phyloP scores from a whole-genome alignment of 2,113 vertebrate genomes.

The Apaloderma vittatum region DNA sequence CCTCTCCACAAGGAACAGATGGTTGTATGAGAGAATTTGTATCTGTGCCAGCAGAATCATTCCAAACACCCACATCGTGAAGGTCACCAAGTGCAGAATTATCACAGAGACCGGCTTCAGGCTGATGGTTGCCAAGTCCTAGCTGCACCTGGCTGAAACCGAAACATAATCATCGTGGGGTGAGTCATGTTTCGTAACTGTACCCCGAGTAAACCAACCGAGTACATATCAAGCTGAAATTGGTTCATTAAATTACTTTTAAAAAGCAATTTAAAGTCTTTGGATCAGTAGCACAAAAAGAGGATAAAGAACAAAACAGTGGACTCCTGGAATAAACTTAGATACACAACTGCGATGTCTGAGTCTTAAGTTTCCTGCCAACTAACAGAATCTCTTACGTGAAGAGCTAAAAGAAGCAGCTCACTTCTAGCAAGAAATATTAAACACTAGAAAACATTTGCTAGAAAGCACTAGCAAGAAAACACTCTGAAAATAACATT shows the following conservation, averaged over 20 bases:
- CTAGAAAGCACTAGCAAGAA: not conserved
- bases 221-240: conserved; percentile 25
- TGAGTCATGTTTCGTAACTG: conserved; percentile 45
- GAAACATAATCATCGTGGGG: conserved; percentile 34
- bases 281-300: conserved; percentile 8
- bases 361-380: conserved; percentile 23
- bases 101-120: conserved; percentile 33
- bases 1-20: conserved; percentile 54
- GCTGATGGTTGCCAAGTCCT: conserved; percentile 36
- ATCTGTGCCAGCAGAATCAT: conserved; percentile 47
- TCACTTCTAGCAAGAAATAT: not conserved
- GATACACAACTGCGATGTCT: not conserved
- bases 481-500: not conserved
- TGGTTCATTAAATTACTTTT: conserved; percentile 19
- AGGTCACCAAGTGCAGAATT: conserved; percentile 67
- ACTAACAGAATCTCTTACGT: not conserved
- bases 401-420: not conserved
- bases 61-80: conserved; percentile 52
- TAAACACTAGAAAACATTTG: not conserved
- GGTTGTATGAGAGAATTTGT: conserved; percentile 40
- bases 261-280: conserved; percentile 32
- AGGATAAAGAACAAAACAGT: not conserved
- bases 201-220: not conserved
- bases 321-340: not conserved
- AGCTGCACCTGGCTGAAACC: conserved; percentile 55